Evolutionary conservation across 2,888 invertebrate species (phyloP).

Genomic region (Synanthedon vespiformis): DNA sequence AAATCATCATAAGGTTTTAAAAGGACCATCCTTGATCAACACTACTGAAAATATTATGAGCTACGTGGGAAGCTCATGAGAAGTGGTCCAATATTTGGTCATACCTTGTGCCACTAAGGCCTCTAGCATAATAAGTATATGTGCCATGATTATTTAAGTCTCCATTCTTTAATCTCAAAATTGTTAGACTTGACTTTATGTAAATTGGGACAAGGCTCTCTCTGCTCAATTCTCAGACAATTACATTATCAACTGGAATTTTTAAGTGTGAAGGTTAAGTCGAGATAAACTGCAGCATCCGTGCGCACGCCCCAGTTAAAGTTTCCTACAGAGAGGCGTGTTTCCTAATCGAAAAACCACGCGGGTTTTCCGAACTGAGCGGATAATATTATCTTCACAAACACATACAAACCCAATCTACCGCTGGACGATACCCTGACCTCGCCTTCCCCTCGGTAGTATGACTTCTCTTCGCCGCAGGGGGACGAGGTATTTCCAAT

Average conservation of each 20-base stretch:
- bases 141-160: no score
- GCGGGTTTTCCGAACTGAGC: slow-evolving; percentile 22
- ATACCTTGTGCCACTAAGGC: no score
- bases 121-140: no score
- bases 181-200: neutral
- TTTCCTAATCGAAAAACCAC: slow-evolving; percentile 26
- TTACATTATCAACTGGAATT: neutral
- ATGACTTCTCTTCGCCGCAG: neutral
- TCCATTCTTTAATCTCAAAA: neutral
- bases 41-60: no score
- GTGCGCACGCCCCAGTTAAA: slow-evolving; percentile 2
- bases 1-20: no score
- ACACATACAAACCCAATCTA: slow-evolving; percentile 25
- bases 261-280: neutral
- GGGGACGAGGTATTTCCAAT: slow-evolving; percentile 20
- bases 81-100: no score
- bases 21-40: no score
- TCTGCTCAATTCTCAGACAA: neutral
- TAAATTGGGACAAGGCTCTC: neutral
- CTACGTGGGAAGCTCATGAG: no score
- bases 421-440: neutral
- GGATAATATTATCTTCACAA: slow-evolving; percentile 19
- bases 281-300: slow-evolving; percentile 7
- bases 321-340: slow-evolving; percentile 8
- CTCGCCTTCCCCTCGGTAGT: neutral